Evolutionary conservation across 2,113 vertebrate genomes (phyloP).

Genomic region (Sigmodon hispidus): DNA sequence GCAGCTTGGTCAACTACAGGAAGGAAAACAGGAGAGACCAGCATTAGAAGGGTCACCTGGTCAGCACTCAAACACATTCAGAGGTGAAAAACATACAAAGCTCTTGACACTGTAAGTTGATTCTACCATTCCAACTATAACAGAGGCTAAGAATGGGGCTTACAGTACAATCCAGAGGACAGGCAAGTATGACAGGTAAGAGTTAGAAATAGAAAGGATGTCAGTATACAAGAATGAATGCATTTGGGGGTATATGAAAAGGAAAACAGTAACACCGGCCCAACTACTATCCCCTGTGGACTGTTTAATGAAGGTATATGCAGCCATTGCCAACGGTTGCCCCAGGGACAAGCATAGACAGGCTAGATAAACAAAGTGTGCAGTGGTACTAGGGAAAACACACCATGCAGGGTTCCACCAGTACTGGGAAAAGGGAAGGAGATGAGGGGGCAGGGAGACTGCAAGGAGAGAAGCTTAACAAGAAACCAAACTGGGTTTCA

Average conservation of each 20-base stretch:
- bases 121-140: conserved; percentile 49
- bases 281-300: conserved; percentile 69
- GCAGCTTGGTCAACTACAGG: conserved; percentile 97
- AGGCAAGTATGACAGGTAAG: conserved; percentile 44
- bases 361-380: conserved; percentile 81
- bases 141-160: neutral
- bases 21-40: conserved; percentile 72
- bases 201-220: conserved; percentile 8
- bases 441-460: conserved; percentile 62
- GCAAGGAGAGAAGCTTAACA: conserved; percentile 51
- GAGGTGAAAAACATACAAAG: conserved; percentile 56
- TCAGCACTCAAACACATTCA: conserved; percentile 45
- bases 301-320: conserved; percentile 76
- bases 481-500: conserved; percentile 62
- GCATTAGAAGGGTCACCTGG: conserved; percentile 76
- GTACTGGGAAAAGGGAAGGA: conserved; percentile 68
- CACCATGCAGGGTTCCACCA: conserved; percentile 82
- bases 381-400: conserved; percentile 80
- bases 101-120: conserved; percentile 39
- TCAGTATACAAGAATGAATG: conserved; percentile 55
- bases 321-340: conserved; percentile 79
- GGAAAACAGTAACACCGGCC: conserved; percentile 59
- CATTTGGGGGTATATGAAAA: conserved; percentile 45
- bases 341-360: conserved; percentile 82
- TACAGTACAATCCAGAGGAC: conserved; percentile 22